Evolutionary conservation across 2,113 vertebrate genomes (phyloP), one percentile per base, ranked within the genome.

Genomic region (Laticauda laticaudata): DNA sequence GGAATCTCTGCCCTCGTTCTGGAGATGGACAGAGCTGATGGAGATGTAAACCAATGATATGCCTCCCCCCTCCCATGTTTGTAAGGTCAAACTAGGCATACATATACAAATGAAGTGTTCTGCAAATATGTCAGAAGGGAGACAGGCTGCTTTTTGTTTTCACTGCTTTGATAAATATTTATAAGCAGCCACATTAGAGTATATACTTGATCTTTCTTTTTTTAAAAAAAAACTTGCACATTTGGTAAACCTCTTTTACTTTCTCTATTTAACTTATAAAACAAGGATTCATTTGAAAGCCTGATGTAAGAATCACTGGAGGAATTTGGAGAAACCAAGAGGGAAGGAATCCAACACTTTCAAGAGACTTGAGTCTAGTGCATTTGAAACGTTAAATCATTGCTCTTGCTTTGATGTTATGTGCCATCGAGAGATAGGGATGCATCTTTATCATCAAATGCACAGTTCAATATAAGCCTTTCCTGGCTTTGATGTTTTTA

Each of bases 401-500:
- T 53, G 14, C 57, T 48, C 81, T 64, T 61, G 14, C 21, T 61
- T 92, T 87, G 56, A 24, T 64, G 51, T 39, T 88, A 18, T 15
- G 18, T 12, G 14, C 86, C 45, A n/a, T 59, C 54, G 34, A 81
- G 89, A 90, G 3, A 59, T 24, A 57, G 57, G 29, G 85, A 81
- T 43, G 56, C 56, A 92, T 90, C 26, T 90, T 92, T 90, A 91
- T 90, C 94, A 93, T 94, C 94, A 94, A 93, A 92, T 95, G 95
- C 95, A 95, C 92, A 88, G 56, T 96, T 95, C 94, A 86, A 89
- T 51, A 93, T 95, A 15, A 26, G 43, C 45, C 90, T 94, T 91
- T 92, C 96, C 94, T 95, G 91, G 39, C 95, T 97, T 97, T 97
- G 96, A 97, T 97, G 93, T 97, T 95, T 92, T 91, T 81, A 5